Evolutionary conservation across 2,113 vertebrate species (phyloP).

Genomic region (Thamnophis sirtalis): DNA sequence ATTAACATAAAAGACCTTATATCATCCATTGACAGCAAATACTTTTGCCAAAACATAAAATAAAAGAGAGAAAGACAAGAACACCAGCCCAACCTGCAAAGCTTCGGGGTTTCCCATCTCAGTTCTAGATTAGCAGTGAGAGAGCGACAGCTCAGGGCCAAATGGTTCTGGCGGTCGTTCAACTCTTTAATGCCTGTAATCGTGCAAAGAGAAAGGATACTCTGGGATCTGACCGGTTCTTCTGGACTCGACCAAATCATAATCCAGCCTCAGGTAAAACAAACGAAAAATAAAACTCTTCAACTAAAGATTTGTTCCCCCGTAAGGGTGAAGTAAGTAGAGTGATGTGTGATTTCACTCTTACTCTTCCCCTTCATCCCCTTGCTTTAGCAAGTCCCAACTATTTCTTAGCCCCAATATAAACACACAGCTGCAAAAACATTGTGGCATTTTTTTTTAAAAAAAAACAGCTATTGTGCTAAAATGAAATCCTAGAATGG

Average conservation of each 20-base stretch:
- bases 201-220: constrained; percentile 63
- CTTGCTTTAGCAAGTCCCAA: constrained; percentile 38
- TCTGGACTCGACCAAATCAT: constrained; percentile 63
- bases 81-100: neutral
- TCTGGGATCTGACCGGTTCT: constrained; percentile 72
- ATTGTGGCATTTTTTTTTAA: constrained; percentile 33
- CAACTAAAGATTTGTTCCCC: constrained; percentile 31
- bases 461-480: constrained; percentile 45
- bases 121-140: constrained; percentile 45
- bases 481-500: constrained; percentile 32
- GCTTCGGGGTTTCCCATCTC: constrained; percentile 31
- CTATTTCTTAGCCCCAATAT: constrained; percentile 30
- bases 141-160: constrained; percentile 41
- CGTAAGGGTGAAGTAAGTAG: neutral
- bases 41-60: neutral
- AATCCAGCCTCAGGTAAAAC: constrained; percentile 38
- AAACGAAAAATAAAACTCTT: constrained; percentile 6
- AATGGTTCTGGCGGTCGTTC: constrained; percentile 59
- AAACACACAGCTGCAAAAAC: constrained; percentile 49
- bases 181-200: constrained; percentile 51
- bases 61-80: neutral
- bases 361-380: neutral
- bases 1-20: neutral
- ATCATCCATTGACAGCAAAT: constrained; percentile 7
- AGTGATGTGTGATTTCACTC: neutral